phyloP scores from a whole-genome alignment of 2,797 vertebrate genomes.

The Eupleurogrammus muticus region DNA sequence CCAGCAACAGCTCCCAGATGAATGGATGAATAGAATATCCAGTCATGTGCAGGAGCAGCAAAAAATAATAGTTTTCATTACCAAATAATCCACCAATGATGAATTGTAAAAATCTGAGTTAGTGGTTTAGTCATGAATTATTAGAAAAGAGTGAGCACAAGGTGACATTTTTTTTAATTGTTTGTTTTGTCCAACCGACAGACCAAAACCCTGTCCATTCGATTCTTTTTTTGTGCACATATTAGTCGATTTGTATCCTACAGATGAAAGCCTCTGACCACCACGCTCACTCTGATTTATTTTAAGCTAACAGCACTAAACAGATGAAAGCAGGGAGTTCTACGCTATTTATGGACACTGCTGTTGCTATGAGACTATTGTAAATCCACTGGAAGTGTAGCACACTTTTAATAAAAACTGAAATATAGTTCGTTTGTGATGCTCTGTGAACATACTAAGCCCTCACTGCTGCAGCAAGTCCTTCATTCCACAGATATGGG shows the following conservation, averaged over 20 bases:
- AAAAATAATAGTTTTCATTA: neutral
- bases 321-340: slow-evolving; percentile 4
- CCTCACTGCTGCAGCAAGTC: neutral
- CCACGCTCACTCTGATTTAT: neutral
- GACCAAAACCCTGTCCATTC: neutral
- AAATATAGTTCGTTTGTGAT: slow-evolving; percentile 33
- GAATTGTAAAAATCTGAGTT: neutral
- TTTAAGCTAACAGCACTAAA: slow-evolving; percentile 6
- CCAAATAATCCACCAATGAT: fast-evolving
- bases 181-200: slow-evolving; percentile 9
- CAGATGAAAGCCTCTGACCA: neutral
- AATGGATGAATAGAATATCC: neutral
- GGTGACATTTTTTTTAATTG: no score
- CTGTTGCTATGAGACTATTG: slow-evolving; percentile 55
- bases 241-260: neutral
- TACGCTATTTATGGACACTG: slow-evolving; percentile 27
- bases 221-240: neutral
- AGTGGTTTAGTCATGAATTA: neutral
- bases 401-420: slow-evolving; percentile 26
- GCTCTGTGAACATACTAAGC: slow-evolving; percentile 12
- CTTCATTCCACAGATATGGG: slow-evolving; percentile 8
- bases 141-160: neutral
- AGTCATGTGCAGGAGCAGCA: slow-evolving; percentile 17
- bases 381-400: slow-evolving; percentile 21
- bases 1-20: slow-evolving; percentile 1